Evolutionary conservation across 2,797 vertebrate species (phyloP).

Genomic region (Rhodeus uyekii): DNA sequence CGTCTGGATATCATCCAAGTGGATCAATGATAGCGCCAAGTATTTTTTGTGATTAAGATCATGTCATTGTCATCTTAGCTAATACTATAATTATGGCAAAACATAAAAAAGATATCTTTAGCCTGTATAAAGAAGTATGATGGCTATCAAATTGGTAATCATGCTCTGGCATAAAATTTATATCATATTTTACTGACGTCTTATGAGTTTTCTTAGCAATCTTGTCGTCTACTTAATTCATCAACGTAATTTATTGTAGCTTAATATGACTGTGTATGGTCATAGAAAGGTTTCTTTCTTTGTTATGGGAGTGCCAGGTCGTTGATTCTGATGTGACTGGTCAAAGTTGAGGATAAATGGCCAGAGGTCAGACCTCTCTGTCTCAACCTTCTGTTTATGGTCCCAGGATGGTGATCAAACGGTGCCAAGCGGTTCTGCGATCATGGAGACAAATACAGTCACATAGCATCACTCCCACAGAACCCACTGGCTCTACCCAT

Average conservation of each 20-base stretch:
- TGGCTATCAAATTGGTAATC: conserved; percentile 39
- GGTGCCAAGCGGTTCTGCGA: conserved; percentile 13
- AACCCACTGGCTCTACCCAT: background rate
- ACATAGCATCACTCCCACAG: conserved; percentile 14
- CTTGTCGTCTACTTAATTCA: conserved; percentile 46
- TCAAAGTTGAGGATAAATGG: conserved; percentile 11
- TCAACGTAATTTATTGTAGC: conserved; percentile 38
- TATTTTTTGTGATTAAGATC: background rate
- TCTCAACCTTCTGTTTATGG: conserved; percentile 20
- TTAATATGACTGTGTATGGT: conserved; percentile 29
- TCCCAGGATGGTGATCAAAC: conserved; percentile 26
- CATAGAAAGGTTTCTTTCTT: conserved; percentile 17
- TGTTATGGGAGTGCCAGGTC: conserved; percentile 55
- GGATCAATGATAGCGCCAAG: background rate
- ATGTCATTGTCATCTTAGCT: background rate
- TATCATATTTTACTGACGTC: conserved; percentile 54
- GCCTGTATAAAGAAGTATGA: background rate
- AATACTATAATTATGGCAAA: background rate
- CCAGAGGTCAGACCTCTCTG: conserved; percentile 1
- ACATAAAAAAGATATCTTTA: background rate
- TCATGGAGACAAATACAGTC: background rate
- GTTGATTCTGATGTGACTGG: background rate
- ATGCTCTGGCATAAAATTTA: conserved; percentile 16
- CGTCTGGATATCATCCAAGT: background rate
- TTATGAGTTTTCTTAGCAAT: conserved; percentile 32